Conservation (phyloP, 2,113 vertebrate genomes). For the Ardeotis arabs region DNA sequence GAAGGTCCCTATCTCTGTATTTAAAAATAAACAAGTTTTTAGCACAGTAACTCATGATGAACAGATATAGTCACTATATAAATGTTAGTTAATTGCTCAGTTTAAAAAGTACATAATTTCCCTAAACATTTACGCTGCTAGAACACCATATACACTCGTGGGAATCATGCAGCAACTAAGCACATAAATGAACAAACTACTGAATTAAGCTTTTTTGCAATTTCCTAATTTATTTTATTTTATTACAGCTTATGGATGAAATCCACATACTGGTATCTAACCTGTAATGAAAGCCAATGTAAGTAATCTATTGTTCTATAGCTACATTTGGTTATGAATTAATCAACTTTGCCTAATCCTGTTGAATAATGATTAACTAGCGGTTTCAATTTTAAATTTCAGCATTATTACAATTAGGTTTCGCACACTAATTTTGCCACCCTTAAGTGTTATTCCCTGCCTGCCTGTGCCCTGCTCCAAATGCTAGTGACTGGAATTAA, state of each 20-base stretch:
- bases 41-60: background rate
- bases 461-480: background rate
- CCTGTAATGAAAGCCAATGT: conserved; percentile 4
- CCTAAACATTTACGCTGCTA: background rate
- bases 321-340: background rate
- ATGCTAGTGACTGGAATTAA: background rate
- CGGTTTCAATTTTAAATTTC: background rate
- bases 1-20: background rate
- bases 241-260: conserved; percentile 49
- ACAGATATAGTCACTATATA: background rate
- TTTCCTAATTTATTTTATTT: conserved; percentile 25
- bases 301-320: conserved; percentile 33
- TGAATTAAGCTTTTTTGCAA: background rate
- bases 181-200: background rate
- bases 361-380: background rate
- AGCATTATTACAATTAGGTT: background rate
- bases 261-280: background rate
- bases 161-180: background rate
- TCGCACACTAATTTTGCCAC: background rate
- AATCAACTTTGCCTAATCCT: background rate
- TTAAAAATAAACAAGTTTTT: background rate
- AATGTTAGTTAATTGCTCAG: background rate
- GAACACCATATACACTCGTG: background rate
- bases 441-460: background rate
- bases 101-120: background rate